Evolutionary conservation across 2,113 vertebrate genomes (phyloP).

Genomic region (Bufo bufo): DNA sequence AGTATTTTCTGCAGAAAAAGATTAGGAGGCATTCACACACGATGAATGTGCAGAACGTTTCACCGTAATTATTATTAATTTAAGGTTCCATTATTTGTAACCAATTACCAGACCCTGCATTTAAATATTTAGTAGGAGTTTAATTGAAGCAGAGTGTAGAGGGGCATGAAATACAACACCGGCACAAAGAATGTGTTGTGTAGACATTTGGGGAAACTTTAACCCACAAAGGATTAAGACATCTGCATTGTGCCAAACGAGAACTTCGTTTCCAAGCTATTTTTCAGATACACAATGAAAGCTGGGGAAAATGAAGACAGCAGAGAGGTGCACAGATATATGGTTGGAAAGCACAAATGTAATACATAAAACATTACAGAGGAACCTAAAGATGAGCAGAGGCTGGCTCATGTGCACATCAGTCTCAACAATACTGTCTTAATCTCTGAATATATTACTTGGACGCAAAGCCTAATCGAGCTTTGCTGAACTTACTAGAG

Average conservation of each 20-base stretch:
- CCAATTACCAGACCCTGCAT: conserved; percentile 71
- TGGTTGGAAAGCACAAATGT: conserved; percentile 71
- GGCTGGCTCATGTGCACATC: conserved; percentile 68
- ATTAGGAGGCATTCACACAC: conserved; percentile 57
- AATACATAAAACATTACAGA: conserved; percentile 79
- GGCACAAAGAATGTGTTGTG: conserved; percentile 58
- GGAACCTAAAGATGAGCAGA: conserved; percentile 67
- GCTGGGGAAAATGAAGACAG: conserved; percentile 64
- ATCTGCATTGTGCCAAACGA: conserved; percentile 60
- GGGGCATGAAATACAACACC: conserved; percentile 60
- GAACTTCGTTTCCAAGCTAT: conserved; percentile 61
- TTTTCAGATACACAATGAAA: conserved; percentile 73
- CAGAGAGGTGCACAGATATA: conserved; percentile 74
- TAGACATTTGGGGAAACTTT: conserved; percentile 62
- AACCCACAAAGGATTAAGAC: conserved; percentile 65
- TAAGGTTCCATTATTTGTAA: conserved; percentile 72
- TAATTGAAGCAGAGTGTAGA: conserved; percentile 74
- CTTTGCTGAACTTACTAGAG: conserved; percentile 54
- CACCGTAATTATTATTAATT: conserved; percentile 70
- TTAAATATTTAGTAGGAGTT: conserved; percentile 79
- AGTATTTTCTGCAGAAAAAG: conserved; percentile 58
- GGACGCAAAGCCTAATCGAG: conserved; percentile 61
- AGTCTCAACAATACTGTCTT: conserved; percentile 69
- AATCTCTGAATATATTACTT: conserved; percentile 77
- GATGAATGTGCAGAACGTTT: conserved; percentile 63